phyloP scores from a whole-genome alignment of 2,888 invertebrate genomes.

The Himalopsyche kuldschensis region DNA sequence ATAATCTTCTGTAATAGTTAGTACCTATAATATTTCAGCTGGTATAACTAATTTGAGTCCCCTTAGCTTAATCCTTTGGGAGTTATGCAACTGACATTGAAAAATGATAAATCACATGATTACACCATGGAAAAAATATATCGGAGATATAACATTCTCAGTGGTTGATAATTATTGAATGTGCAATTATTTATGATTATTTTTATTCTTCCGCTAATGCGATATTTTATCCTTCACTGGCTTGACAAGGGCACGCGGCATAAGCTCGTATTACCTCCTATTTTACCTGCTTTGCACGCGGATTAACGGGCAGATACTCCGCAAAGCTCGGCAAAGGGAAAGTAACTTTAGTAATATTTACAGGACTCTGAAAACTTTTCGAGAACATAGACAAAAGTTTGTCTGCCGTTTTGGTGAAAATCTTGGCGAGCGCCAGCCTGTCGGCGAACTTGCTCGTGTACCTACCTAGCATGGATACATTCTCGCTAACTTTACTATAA shows the following conservation, averaged over 20 bases:
- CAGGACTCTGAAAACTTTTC: conserved; percentile 23
- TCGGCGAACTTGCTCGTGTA: not conserved
- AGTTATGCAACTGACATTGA: too few relatives aligned
- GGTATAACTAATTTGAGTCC: too few relatives aligned
- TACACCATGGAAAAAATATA: too few relatives aligned
- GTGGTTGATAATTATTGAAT: too few relatives aligned
- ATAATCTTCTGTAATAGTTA: too few relatives aligned
- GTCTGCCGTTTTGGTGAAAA: not conserved
- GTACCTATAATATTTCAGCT: too few relatives aligned
- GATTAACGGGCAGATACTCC: not conserved
- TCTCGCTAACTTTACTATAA: not conserved
- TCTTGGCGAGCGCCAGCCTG: not conserved
- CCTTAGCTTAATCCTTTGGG: too few relatives aligned
- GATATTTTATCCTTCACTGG: not conserved
- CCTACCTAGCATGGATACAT: too few relatives aligned
- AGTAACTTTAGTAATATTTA: conserved; percentile 31
- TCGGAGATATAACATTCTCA: too few relatives aligned
- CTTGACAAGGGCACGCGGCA: not conserved
- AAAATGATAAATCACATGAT: too few relatives aligned
- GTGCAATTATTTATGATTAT: too few relatives aligned
- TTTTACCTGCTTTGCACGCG: conserved; percentile 10
- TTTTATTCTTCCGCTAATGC: not conserved
- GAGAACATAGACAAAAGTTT: not conserved
- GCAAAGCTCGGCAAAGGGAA: not conserved
- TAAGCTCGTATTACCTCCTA: not conserved